Base-by-base conservation (phyloP, 2,797 vertebrate species). In the Allobates femoralis region DNA sequence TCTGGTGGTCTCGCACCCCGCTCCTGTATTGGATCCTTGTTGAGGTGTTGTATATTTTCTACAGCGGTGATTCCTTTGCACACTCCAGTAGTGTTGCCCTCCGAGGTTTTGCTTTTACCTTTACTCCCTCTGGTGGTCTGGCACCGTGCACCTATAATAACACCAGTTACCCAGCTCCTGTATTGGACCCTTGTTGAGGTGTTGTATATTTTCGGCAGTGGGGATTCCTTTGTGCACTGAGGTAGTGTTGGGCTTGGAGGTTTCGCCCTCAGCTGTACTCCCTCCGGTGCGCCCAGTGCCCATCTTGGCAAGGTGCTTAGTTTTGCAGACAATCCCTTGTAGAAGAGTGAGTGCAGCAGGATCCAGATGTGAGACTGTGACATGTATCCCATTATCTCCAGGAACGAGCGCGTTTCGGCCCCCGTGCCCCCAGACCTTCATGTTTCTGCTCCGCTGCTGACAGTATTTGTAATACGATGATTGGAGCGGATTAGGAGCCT, bases 401-500 rank as follows among this genome's bases (percentile, higher is more conserved):
- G 80, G 71, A 81, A 51, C 51, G 79, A 81, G 34, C 79, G 34
- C 3, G 30, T 69, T 69, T 69, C 62, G 55, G 64, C 64, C 80
- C 60, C 46, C 67, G 30, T 55, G 28, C 80, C 80, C 23, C 8
- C 51, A 73, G 81, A n/a, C 53, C 30, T 58, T 30, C 26, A 46
- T 30, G 46, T 37, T 37, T 55, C 56, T 66, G 12, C 15, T 46
- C 66, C 14, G 74, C 64, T 53, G 62, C 56, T 81, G 69, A 69
- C 55, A 62, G 71, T 37, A 26, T 77, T 30, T 83, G 66, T 78
- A 66, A 92, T 92, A 91, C 74, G 89, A 88, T 90, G 86, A 90
- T 90, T 84, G 83, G 87, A 26, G 77, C 82, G 90, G 89, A 91
- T 93, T 90, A 92, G 87, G 88, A 92, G 91, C 88, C 91, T 88